Base-by-base conservation (phyloP, 2,888 invertebrate species). In the Plagodis pulveraria region DNA sequence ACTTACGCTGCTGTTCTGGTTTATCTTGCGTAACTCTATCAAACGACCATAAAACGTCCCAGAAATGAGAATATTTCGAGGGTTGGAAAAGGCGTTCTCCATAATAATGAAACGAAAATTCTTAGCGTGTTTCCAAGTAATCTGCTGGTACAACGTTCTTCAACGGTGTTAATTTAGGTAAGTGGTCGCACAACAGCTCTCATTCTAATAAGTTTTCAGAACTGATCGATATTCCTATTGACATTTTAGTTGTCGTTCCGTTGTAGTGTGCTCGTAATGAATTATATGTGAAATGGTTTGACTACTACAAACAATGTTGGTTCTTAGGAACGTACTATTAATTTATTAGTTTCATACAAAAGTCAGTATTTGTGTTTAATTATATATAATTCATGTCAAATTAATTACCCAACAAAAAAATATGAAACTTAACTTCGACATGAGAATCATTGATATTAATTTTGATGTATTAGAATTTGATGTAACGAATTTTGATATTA, bases 101-200 rank as follows among this genome's bases (percentile, higher is more conserved):
- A 48, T 62, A 66, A 65, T 68, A 68, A 69, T 63, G 58, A 61
- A 66, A 64, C 51, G 44, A 46, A 58, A 42, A 63, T 63, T 51
- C 38, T 50, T 56, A 32, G 57, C 54, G 50, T 56, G 63, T 52
- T 60, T 36, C 48, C 50, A 7, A 43, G 43, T 45, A 52, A 54
- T 56, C 33, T 40, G 62, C 56, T 64, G 66, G 62, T 66, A 43
- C 36, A 51, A 53, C 62, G 72, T 74, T 56, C 57, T 63, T 71
- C 58, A 32, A 38, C 42, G 36, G 58, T 71, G 71, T 71, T 75
- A 59, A 77, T 75, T 75, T 69, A 38, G 55, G 44, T 59, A 70
- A 74, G 66, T 66, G 67, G 62, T 61, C 50, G 58, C 55, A 5
- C 58, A 51, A 65, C 54, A 50, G 50, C 52, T 59, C 42, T 65